phyloP scores from a whole-genome alignment of 2,797 vertebrate species.

The Falco naumanni region DNA sequence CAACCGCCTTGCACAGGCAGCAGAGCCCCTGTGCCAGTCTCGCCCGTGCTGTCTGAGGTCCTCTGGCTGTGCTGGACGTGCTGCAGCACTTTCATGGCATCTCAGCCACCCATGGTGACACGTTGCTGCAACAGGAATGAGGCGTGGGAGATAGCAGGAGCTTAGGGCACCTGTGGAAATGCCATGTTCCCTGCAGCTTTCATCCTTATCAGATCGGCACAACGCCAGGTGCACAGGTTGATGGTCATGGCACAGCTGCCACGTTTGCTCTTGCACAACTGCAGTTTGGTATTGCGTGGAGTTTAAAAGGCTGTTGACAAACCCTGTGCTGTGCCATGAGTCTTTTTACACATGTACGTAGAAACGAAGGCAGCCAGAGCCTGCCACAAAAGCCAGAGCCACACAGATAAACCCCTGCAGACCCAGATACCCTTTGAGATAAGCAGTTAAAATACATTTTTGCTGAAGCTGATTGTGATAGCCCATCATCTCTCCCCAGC shows the following conservation, averaged over 20 bases:
- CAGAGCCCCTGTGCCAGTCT: neutral
- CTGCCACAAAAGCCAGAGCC: neutral
- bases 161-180: neutral
- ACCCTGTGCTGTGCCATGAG: fast-evolving
- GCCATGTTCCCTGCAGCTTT: neutral
- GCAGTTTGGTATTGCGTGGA: neutral
- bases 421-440: neutral
- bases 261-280: neutral
- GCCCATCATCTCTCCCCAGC: neutral
- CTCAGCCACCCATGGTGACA: fast-evolving
- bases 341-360: fast-evolving
- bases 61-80: neutral
- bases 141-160: neutral
- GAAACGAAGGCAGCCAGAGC: neutral
- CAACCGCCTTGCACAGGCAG: fast-evolving
- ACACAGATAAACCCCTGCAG: neutral
- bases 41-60: fast-evolving
- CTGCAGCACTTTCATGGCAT: neutral
- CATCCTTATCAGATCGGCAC: neutral
- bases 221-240: neutral
- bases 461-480: neutral
- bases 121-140: neutral
- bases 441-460: constrained; percentile 25
- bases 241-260: neutral
- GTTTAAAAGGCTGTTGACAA: neutral